These are phyloP conservation scores for Acleris literana DNA, from an alignment of 2,888 invertebrate genomes.

Conservation along the genomic window DNA sequence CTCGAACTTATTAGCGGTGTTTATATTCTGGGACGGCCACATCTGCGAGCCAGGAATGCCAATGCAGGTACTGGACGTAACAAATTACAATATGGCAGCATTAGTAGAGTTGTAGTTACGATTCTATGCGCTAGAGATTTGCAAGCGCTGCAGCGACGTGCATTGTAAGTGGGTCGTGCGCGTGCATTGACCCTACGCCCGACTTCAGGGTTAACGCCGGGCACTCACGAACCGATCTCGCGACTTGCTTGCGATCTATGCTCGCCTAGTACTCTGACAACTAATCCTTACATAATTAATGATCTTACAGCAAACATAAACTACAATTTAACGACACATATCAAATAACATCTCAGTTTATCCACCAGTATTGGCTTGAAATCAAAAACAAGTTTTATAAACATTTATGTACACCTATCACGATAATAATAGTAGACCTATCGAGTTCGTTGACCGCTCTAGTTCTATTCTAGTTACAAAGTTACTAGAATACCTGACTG, in stretches of 20 bases:
- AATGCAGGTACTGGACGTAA: constrained; percentile 42
- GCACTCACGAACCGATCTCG: constrained; percentile 47
- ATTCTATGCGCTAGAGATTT: constrained; percentile 66
- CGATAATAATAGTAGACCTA: constrained; percentile 64
- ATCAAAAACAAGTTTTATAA: constrained; percentile 63
- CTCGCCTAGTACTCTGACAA: constrained; percentile 37
- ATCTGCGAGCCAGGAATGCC: constrained; percentile 19
- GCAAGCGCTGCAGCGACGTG: constrained; percentile 69
- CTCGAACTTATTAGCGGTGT: constrained; percentile 30
- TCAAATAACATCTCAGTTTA: background rate
- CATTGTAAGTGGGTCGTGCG: constrained; percentile 74
- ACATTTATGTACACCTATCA: constrained; percentile 61
- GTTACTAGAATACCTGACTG: constrained; percentile 18
- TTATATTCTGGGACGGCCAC: constrained; percentile 25
- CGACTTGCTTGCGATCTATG: constrained; percentile 49
- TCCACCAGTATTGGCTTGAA: constrained; percentile 53
- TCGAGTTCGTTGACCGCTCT: constrained; percentile 70
- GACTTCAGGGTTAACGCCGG: constrained; percentile 76
- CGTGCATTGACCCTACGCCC: constrained; percentile 77
- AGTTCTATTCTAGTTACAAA: constrained; percentile 72
- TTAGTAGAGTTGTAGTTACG: constrained; percentile 44
- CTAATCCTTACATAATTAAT: constrained; percentile 40
- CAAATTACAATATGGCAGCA: constrained; percentile 41
- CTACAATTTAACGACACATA: constrained; percentile 4
- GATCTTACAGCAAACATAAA: constrained; percentile 1